A percentile compares a stretch with the other conserved stretches of the same genome.
Evolutionary conservation across 1,140 invertebrate species (phyloP).

Genomic region (Plectrocnemia conspersa): DNA sequence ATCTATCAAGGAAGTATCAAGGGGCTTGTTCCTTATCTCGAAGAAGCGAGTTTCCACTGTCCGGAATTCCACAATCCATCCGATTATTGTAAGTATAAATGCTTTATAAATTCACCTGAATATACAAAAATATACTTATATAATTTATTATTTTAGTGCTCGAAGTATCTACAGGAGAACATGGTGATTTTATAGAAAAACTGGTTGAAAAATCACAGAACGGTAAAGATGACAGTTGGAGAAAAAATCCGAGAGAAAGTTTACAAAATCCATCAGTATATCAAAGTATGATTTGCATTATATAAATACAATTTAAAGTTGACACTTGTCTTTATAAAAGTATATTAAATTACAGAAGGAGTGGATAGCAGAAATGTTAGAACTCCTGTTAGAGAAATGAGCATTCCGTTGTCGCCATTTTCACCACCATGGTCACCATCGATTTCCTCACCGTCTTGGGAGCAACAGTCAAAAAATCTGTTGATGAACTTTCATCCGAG

Average conservation of each 20-base stretch:
- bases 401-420: constrained; percentile 35
- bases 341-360: no score
- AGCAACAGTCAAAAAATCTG: constrained; percentile 23
- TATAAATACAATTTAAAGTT: no score
- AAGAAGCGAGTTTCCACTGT: constrained; percentile 66
- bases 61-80: constrained; percentile 87
- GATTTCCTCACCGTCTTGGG: no score
- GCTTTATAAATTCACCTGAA: constrained; percentile 2
- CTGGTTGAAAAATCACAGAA: constrained; percentile 62
- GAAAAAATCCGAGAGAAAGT: constrained; percentile 39
- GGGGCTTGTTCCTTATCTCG: constrained; percentile 72
- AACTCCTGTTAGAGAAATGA: constrained; percentile 48
- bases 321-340: no score
- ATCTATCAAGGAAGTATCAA: constrained; percentile 74
- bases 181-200: constrained; percentile 59
- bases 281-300: constrained; percentile 10
- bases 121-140: constrained; percentile 1
- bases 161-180: constrained; percentile 79
- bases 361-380: no score
- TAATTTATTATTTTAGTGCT: constrained; percentile 57
- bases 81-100: constrained; percentile 75
- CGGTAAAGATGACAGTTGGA: constrained; percentile 62
- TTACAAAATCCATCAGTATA: constrained; percentile 39
- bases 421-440: not conserved
- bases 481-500: constrained; percentile 39